A percentile compares a stretch with the other conserved stretches of the same genome.
Evolutionary conservation across 2,888 invertebrate genomes (phyloP).

Genomic region (Dryadula phaetusa): DNA sequence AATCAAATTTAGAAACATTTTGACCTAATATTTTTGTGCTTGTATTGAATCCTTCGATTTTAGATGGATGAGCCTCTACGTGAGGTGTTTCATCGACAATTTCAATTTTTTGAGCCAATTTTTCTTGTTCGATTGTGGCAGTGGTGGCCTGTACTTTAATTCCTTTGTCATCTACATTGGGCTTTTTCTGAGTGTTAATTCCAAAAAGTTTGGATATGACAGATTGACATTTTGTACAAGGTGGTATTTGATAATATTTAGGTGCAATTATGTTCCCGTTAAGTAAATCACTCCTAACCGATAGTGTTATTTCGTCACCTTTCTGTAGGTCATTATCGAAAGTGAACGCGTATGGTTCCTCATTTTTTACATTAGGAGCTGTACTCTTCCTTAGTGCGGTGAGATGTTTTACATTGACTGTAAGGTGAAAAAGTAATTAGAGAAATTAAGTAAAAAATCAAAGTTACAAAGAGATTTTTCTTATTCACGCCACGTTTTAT

Average conservation of each 20-base stretch:
- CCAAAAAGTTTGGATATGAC: slow-evolving; percentile 29
- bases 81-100: slow-evolving; percentile 57
- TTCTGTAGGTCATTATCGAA: slow-evolving; percentile 28
- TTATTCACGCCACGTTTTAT: no score
- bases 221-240: slow-evolving; percentile 16
- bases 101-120: slow-evolving; percentile 62
- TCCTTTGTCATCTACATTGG: not conserved
- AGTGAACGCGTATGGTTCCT: slow-evolving; percentile 12
- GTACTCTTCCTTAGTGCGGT: slow-evolving; percentile 33
- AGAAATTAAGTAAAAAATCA: not conserved
- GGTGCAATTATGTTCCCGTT: slow-evolving; percentile 18
- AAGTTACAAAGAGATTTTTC: no score
- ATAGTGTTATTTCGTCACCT: slow-evolving; percentile 3
- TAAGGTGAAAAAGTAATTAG: not conserved
- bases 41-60: slow-evolving; percentile 55
- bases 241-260: slow-evolving; percentile 19
- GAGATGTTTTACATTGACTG: slow-evolving; percentile 34
- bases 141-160: slow-evolving; percentile 48
- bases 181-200: not conserved
- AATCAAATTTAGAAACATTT: slow-evolving; percentile 32
- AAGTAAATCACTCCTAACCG: slow-evolving; percentile 6
- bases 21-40: slow-evolving; percentile 54
- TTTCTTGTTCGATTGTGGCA: slow-evolving; percentile 54
- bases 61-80: slow-evolving; percentile 54
- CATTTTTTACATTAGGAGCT: slow-evolving; percentile 28